Evolutionary conservation across 2,888 invertebrate genomes (phyloP), one percentile per base, ranked within the genome.

Genomic region (Tupiocoris notatus): DNA sequence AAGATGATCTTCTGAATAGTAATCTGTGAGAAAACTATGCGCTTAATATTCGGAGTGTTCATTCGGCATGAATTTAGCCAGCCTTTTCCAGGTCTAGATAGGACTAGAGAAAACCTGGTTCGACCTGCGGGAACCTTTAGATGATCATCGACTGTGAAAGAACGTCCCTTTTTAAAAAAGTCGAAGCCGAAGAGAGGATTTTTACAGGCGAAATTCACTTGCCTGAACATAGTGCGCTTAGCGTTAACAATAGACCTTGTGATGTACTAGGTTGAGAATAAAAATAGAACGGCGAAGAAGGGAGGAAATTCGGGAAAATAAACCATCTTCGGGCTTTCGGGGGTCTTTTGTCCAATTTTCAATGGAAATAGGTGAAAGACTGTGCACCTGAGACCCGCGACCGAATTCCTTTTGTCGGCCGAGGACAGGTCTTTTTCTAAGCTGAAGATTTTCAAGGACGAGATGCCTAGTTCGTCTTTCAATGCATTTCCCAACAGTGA

Each of bases 351-450:
- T 65, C 65, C 25, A 25, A 20, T 65, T 65, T 65, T 65, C 25
- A 65, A 65, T 39, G 65, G 65, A 25, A 1, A 39, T n/a, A 16
- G 65, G 65, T 65, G 65, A 65, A 65, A 65, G 65, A 39, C 25
- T 17, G 24, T 22, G 64, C 64, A 65, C 65, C 65, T 39, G 65
- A 65, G 39, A 65, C 65, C 39, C 18, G 39, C 20, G 65, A 25
- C 39, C 65, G 65, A 65, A 39, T 24, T 65, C 20, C 65, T 65
- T 65, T 65, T 65, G 65, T 65, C 65, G 65, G 65, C 65, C 0
- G 24, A 20, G 17, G 25, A 65, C 65, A 65, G 65, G 65, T 65
- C n/a, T 25, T 65, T 65, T 65, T 65, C 25, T 20, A 12, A 3
- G 17, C 39, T n/a, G 18, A 20, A 39, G 39, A 18, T 64, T 64